Percentiles rank a stretch among this genome's conserved stretches.
These are phyloP conservation scores for Tetrapedia diversipes DNA, from an alignment of 2,888 invertebrate genomes.

Conservation along the genomic window DNA sequence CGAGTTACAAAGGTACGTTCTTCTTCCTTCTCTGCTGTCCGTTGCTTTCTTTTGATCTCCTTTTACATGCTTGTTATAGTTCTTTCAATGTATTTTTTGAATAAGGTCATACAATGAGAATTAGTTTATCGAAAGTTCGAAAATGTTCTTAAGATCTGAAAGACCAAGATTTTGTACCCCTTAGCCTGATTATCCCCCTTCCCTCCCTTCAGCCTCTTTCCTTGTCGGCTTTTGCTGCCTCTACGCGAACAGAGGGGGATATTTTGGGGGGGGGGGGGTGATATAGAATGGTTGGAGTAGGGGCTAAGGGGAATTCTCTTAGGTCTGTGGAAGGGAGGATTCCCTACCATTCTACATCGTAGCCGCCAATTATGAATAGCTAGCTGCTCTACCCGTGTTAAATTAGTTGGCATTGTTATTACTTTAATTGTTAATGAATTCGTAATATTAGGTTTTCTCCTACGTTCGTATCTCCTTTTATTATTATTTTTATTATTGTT, in stretches of 20 bases:
- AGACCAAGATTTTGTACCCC: constrained; percentile 55
- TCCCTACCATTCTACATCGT: constrained; percentile 59
- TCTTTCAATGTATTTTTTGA: not conserved
- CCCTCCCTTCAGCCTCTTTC: constrained; percentile 68
- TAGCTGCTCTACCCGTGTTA: constrained; percentile 13
- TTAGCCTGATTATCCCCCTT: constrained; percentile 62
- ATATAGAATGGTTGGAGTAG: constrained; percentile 39
- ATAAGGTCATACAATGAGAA: not conserved
- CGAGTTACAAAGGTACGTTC: constrained; percentile 83
- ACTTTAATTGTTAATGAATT: not conserved
- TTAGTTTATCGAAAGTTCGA: constrained; percentile 21
- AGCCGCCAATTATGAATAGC: constrained; percentile 72
- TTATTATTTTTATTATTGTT: too few relatives aligned
- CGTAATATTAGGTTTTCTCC: not conserved
- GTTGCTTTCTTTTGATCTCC: not conserved
- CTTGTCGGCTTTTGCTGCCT: too few relatives aligned
- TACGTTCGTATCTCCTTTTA: not conserved
- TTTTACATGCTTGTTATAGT: not conserved
- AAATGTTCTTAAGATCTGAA: constrained; percentile 34
- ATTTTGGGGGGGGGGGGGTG: constrained; percentile 56
- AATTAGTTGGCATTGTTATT: constrained; percentile 11
- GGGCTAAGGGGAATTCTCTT: constrained; percentile 40
- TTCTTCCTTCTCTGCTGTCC: not conserved
- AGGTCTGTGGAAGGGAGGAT: constrained; percentile 49
- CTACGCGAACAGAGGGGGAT: constrained; percentile 60